phyloP scores from a whole-genome alignment of 2,888 invertebrate species.

The Erynnis tages region DNA sequence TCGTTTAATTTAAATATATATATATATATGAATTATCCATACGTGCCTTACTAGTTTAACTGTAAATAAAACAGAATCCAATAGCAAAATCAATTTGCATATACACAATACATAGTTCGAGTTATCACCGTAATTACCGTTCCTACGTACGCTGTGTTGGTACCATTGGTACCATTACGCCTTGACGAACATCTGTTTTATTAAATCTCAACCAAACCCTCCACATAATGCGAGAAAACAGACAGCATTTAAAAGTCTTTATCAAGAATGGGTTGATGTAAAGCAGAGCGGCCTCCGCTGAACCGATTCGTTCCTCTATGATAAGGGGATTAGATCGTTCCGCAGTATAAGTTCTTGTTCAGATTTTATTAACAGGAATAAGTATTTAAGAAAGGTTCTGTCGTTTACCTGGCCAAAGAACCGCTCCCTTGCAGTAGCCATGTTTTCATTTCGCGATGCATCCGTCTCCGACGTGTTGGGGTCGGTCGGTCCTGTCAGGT shows the following conservation, averaged over 20 bases:
- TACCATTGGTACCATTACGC: conserved; percentile 14
- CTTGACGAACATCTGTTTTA: conserved; percentile 56
- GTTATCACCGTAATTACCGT: conserved; percentile 28
- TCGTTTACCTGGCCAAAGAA: conserved; percentile 70
- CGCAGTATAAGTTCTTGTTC: conserved; percentile 46
- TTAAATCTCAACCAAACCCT: conserved; percentile 37
- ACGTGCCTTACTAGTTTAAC: too few relatives aligned
- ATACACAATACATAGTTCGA: conserved; percentile 8
- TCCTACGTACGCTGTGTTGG: conserved; percentile 20
- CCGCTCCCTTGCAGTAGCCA: conserved; percentile 70
- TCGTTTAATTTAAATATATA: too few relatives aligned
- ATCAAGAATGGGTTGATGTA: conserved; percentile 60
- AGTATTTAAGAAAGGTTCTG: conserved; percentile 31
- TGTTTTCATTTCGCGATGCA: conserved; percentile 58
- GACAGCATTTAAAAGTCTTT: conserved; percentile 50
- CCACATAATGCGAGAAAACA: conserved; percentile 42
- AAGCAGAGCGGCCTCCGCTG: conserved; percentile 58
- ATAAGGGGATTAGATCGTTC: conserved; percentile 70
- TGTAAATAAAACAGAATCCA: neutral
- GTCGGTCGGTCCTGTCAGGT: conserved; percentile 35
- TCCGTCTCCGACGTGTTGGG: conserved; percentile 46
- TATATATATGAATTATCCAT: too few relatives aligned
- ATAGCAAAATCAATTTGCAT: conserved; percentile 8
- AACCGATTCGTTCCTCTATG: conserved; percentile 63
- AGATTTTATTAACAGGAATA: conserved; percentile 39